Evolutionary conservation across 2,797 vertebrate species (phyloP).

Genomic region (Tenualosa thibaudeaui): DNA sequence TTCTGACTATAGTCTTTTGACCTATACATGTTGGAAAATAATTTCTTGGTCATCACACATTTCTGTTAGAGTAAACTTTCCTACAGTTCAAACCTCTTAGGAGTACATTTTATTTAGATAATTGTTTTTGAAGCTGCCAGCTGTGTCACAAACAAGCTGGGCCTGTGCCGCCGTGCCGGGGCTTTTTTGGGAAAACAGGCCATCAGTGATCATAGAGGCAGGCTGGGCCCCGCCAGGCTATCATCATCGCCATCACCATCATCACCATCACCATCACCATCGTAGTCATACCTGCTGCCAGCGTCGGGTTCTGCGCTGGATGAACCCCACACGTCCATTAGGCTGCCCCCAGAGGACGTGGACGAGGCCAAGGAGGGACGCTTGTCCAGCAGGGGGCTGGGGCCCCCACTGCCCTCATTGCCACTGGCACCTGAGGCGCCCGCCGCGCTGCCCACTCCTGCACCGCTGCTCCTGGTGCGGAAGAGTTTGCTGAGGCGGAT

Average conservation of each 20-base stretch:
- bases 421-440: not conserved
- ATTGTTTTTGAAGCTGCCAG: not conserved
- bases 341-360: slow-evolving; percentile 78
- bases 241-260: not conserved
- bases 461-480: slow-evolving; percentile 80
- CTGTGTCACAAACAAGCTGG: not conserved
- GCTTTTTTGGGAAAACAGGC: slow-evolving; percentile 12
- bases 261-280: not conserved
- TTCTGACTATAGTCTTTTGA: not conserved
- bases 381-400: slow-evolving; percentile 66
- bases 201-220: not conserved
- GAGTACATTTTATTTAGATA: not conserved
- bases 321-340: slow-evolving; percentile 78
- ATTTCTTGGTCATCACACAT: not conserved
- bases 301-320: slow-evolving; percentile 72
- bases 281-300: slow-evolving; percentile 74
- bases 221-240: not conserved
- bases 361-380: slow-evolving; percentile 72
- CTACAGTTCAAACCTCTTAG: not conserved
- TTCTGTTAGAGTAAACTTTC: not conserved
- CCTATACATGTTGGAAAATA: not conserved
- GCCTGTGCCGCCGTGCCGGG: not conserved
- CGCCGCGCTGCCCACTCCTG: not conserved
- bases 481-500: slow-evolving; percentile 84
- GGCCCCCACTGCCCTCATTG: slow-evolving; percentile 55